These are phyloP conservation scores for Platycnemis pennipes DNA, from an alignment of 2,888 invertebrate species.

Conservation along the genomic window DNA sequence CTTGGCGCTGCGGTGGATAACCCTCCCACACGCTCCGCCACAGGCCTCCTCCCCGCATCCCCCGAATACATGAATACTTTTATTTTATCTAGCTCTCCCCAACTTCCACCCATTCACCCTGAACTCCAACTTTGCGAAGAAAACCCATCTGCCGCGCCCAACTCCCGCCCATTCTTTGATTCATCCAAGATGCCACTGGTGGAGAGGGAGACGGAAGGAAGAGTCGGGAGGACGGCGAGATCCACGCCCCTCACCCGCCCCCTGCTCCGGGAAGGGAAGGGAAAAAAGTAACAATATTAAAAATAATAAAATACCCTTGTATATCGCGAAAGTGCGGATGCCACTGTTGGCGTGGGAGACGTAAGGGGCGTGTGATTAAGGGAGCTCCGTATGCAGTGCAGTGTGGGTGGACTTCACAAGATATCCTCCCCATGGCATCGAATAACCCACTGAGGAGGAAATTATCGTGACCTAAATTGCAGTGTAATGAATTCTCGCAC, in stretches of 20 bases:
- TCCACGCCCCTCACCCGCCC: not conserved
- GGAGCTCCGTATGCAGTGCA: not conserved
- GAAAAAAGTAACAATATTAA: not conserved
- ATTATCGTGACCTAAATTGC: conserved; percentile 32
- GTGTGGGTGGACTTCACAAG: not conserved
- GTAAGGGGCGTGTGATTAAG: not conserved
- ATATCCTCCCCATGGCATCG: not conserved
- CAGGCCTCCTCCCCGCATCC: not conserved
- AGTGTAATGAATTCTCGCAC: not conserved
- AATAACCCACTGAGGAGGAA: not conserved
- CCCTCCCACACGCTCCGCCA: not conserved
- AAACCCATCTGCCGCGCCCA: not conserved
- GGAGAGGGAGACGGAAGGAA: not conserved
- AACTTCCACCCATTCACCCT: not conserved
- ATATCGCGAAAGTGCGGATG: not conserved
- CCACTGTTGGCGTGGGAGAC: not conserved
- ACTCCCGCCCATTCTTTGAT: conserved; percentile 6
- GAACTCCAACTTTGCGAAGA: not conserved
- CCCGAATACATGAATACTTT: not conserved
- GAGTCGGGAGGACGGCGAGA: not conserved
- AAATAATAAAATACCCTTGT: not conserved
- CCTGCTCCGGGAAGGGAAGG: not conserved
- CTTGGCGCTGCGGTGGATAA: not conserved
- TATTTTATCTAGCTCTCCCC: not conserved
- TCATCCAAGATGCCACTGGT: not conserved